These are phyloP conservation scores for Macrobrachium rosenbergii DNA, from an alignment of 1,140 invertebrate genomes.

Conservation along the genomic window DNA sequence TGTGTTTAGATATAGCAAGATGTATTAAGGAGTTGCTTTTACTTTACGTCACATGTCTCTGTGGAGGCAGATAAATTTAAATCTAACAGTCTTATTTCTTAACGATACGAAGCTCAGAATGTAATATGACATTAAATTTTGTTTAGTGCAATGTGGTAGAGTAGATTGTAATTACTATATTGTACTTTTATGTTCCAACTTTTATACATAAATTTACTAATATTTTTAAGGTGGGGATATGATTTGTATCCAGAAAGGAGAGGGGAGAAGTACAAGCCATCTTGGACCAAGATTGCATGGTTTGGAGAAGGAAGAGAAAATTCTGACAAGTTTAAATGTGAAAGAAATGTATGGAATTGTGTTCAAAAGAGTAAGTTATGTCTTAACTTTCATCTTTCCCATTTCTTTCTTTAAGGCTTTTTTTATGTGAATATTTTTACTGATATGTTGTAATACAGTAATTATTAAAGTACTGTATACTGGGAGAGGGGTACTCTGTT, in stretches of 20 bases:
- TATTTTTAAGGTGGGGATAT: conserved; percentile 74
- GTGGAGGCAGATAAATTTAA: too few relatives aligned
- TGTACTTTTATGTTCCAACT: too few relatives aligned
- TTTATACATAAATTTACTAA: too few relatives aligned
- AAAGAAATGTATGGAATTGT: conserved; percentile 83
- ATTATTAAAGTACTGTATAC: background rate
- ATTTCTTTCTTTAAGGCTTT: background rate
- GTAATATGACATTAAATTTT: too few relatives aligned
- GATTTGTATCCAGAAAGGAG: conserved; percentile 89
- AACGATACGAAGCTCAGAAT: too few relatives aligned
- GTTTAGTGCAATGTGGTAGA: too few relatives aligned
- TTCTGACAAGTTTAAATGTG: conserved; percentile 83
- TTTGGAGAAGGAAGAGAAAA: conserved; percentile 78
- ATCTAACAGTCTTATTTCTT: too few relatives aligned
- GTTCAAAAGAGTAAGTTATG: conserved; percentile 80
- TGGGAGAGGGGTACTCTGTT: background rate
- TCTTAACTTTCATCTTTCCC: background rate
- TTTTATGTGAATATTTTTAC: background rate
- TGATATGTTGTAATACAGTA: background rate
- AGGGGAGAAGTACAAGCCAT: conserved; percentile 74
- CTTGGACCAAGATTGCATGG: conserved; percentile 73
- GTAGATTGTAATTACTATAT: too few relatives aligned
- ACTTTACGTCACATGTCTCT: too few relatives aligned
- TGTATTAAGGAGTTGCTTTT: too few relatives aligned
- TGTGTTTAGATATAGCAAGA: too few relatives aligned